Percentiles rank a stretch among this genome's conserved stretches.
Conservation (phyloP, 2,113 vertebrate genomes). For the Amphiprion ocellaris region DNA sequence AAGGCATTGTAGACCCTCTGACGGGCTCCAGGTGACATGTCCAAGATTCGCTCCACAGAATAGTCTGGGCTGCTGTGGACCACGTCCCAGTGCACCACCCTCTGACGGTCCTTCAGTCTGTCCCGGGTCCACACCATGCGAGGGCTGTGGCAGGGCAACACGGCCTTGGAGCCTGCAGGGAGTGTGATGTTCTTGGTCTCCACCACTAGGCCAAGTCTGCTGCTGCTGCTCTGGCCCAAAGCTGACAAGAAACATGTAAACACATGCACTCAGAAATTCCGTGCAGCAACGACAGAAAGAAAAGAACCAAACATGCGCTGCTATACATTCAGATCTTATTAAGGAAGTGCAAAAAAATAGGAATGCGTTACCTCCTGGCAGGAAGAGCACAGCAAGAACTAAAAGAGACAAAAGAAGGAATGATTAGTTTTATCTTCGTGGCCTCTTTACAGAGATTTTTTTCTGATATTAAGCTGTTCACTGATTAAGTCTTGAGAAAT, state of each 20-base stretch:
- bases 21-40: slow-evolving; percentile 92
- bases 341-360: neutral
- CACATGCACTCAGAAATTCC: neutral
- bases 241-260: slow-evolving; percentile 60
- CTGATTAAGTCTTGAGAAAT: slow-evolving; percentile 16
- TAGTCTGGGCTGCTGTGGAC: slow-evolving; percentile 81
- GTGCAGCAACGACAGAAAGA: neutral
- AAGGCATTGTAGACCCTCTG: slow-evolving; percentile 91
- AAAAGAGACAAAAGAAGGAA: slow-evolving; percentile 59
- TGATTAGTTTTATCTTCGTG: slow-evolving; percentile 18
- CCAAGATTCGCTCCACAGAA: slow-evolving; percentile 86
- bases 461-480: neutral
- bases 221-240: slow-evolving; percentile 77
- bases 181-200: slow-evolving; percentile 88
- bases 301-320: neutral
- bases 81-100: slow-evolving; percentile 96
- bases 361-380: slow-evolving; percentile 72
- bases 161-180: slow-evolving; percentile 78
- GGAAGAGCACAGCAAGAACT: slow-evolving; percentile 78
- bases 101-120: slow-evolving; percentile 92
- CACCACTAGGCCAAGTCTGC: slow-evolving; percentile 82
- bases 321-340: neutral
- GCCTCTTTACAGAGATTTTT: neutral
- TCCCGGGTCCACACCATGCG: slow-evolving; percentile 95
- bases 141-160: slow-evolving; percentile 91